Evolutionary conservation across 2,113 vertebrate species (phyloP), one percentile per base, ranked within the genome.

Genomic region (Cynopterus brachyotis): DNA sequence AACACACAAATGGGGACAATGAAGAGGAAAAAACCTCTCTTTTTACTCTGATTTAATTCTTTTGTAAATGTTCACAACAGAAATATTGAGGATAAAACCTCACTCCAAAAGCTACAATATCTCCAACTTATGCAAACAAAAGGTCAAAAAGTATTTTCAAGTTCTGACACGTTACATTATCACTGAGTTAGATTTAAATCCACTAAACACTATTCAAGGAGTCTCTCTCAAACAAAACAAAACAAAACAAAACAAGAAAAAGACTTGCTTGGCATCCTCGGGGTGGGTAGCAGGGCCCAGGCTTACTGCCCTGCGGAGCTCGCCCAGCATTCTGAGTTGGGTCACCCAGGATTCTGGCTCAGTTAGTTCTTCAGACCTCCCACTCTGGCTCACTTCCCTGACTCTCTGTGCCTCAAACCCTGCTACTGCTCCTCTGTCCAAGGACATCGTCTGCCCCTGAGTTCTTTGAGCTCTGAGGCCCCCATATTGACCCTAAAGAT

Each of bases 261-360:
- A 0, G 28, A 2, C 22, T 30, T 28, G 26, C 53, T 30, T 24
- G 2, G 13, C 24, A 20, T 6, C 42, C 28, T 37, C n/a, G 12
- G 6, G n/a, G 12, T 28, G 45, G 45, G 35, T 45, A 22, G 16
- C 70, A 28, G 12, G 2, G 11, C 12, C 1, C 19, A 4, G 1
- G 19, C 8, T 20, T 6, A 16, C 5, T 15, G 0, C 11, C 30
- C 1, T 28, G 5, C 15, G 13, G 2, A 35, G 28, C 9, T 75
- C 60, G 24, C 6, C 22, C 6, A 1, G 6, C 7, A n/a, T 2
- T 24, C n/a, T 45, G 24, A 45, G 4, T 32, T 59, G 13, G 60
- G 22, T 62, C 35, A 24, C 4, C 3, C 28, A 26, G 2, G 2
- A 45, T 42, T 30, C 9, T 40, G 50, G 42, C 8, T 40, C 17